Percentiles rank a stretch among this genome's conserved stretches.
Evolutionary conservation across 2,113 vertebrate species (phyloP).

Genomic region (Tupaia tana): DNA sequence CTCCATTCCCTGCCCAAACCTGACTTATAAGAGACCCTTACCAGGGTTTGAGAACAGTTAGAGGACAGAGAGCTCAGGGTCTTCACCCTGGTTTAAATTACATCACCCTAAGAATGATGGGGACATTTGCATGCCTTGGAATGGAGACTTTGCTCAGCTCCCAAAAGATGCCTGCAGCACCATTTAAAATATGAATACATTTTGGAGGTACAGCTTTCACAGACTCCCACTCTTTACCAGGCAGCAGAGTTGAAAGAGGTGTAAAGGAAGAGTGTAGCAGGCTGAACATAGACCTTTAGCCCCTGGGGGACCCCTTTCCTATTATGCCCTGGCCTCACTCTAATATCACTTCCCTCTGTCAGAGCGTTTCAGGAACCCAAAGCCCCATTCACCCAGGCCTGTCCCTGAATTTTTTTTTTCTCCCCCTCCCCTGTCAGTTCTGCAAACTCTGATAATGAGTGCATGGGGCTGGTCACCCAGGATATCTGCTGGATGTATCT

Average conservation of each 20-base stretch:
- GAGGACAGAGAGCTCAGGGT: background rate
- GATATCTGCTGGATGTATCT: slow-evolving; percentile 32
- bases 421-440: background rate
- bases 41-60: background rate
- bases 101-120: background rate
- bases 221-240: background rate
- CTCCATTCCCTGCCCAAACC: background rate
- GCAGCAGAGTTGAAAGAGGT: background rate
- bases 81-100: background rate
- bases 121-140: background rate
- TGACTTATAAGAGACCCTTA: background rate
- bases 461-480: accelerated
- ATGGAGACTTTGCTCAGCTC: background rate
- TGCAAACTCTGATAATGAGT: slow-evolving; percentile 53
- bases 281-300: background rate
- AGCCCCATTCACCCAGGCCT: background rate
- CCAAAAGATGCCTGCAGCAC: background rate
- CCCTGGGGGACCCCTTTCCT: background rate
- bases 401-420: background rate
- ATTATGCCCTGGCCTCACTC: background rate
- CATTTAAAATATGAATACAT: slow-evolving; percentile 24
- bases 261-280: background rate
- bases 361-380: background rate
- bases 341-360: background rate
- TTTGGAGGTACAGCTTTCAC: background rate